Evolutionary conservation across 2,113 vertebrate species (phyloP).

Genomic region (Campylomormyrus numenius): DNA sequence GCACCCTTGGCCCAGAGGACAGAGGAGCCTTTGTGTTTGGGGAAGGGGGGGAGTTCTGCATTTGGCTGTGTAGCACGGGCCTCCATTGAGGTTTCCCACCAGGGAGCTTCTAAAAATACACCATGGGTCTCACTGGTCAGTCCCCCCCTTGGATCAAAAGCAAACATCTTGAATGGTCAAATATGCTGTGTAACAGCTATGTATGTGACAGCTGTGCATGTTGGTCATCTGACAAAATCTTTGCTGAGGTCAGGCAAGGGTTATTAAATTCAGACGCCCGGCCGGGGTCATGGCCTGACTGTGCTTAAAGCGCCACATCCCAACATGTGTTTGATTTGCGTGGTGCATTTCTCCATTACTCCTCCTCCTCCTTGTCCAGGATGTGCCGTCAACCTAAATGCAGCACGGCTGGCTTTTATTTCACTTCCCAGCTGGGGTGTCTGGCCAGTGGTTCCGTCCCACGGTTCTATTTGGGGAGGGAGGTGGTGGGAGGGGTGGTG

Average conservation of each 20-base stretch:
- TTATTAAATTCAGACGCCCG: neutral
- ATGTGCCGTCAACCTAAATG: neutral
- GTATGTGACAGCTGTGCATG: neutral
- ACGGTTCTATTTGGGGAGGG: neutral
- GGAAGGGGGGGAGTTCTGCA: neutral
- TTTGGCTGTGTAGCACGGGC: no score
- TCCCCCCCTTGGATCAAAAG: neutral
- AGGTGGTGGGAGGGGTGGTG: neutral
- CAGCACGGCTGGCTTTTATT: neutral
- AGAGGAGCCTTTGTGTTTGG: neutral
- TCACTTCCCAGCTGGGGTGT: neutral
- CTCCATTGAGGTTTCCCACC: neutral
- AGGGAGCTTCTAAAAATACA: constrained; percentile 16
- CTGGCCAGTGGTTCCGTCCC: neutral
- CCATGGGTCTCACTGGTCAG: neutral
- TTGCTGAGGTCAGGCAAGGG: neutral
- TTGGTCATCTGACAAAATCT: neutral
- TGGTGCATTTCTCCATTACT: neutral
- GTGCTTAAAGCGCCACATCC: neutral
- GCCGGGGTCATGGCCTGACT: neutral
- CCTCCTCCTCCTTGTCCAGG: neutral
- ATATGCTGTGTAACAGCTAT: neutral
- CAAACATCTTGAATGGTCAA: neutral
- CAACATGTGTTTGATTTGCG: neutral
- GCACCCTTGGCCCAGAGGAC: neutral